A percentile compares a stretch with the other conserved stretches of the same genome.
These are phyloP conservation scores for Aphrocallistes beatrix DNA, from an alignment of 37 sponge, comb jelly and placozoan genomes.

Conservation along the genomic window DNA sequence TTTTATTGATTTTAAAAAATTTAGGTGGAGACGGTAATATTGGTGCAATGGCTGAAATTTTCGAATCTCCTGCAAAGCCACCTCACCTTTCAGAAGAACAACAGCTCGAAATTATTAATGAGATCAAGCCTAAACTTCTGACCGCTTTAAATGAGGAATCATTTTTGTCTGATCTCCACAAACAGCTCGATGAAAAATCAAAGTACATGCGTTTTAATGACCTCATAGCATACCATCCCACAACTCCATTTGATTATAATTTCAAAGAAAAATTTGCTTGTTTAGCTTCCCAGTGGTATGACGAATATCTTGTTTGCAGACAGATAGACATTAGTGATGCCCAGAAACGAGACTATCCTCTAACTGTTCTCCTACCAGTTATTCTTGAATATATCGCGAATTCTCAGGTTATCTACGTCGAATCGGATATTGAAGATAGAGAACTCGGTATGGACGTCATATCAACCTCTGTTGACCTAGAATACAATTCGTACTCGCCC, in stretches of 20 bases:
- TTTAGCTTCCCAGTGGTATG: neutral
- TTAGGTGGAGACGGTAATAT: too few relatives aligned
- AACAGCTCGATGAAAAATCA: neutral
- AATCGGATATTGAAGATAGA: neutral
- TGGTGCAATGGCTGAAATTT: slow-evolving; percentile 1
- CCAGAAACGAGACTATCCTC: neutral
- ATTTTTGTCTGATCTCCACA: neutral
- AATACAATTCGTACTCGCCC: neutral
- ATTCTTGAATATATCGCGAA: neutral
- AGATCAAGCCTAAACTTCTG: neutral
- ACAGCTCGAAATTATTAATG: neutral
- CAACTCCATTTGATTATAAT: neutral
- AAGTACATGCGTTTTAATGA: neutral
- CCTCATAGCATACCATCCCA: neutral
- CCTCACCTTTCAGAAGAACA: neutral
- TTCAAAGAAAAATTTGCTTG: neutral
- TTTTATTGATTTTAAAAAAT: too few relatives aligned
- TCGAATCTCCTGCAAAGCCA: neutral
- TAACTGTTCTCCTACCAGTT: slow-evolving; percentile 1
- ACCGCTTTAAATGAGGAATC: neutral
- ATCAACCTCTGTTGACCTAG: neutral
- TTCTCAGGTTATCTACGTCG: neutral
- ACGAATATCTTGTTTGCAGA: neutral
- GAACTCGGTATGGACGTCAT: neutral
- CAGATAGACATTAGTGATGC: neutral